Base-by-base conservation (phyloP, 2,797 vertebrate species). In the Rhinophrynus dorsalis region DNA sequence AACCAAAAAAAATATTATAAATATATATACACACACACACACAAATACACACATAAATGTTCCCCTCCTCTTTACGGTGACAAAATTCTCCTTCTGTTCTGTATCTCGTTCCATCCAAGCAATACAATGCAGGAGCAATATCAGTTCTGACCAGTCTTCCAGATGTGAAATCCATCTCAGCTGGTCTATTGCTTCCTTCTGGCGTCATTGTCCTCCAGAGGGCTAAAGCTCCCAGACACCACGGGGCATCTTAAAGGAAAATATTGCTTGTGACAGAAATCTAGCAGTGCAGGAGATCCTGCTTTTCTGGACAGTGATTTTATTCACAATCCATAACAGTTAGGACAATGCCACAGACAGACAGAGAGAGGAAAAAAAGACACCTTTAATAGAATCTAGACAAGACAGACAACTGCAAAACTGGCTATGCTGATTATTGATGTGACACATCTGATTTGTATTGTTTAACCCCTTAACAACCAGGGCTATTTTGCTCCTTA, bases 181-280 rank as follows among this genome's bases (percentile, higher is more conserved):
- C 47, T 75, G 45, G 65, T 15, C 33, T 72, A 73, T n/a, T 26
- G 23, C 26, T 72, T 64, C 69, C 69, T 72, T 72, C 69, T 72
- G 69, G 69, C 69, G 61, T 72, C 69, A 72, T 30, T 64, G 60
- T 56, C 45, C 61, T 59, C 69, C 26, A 30, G 69, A 64, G 69
- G 69, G 61, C 63, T 72, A 71, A 2, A 0, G 1, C 50, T 0
- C 0, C 38, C 29, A 54, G 60, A 52, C 69, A 72, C 69, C 69
- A 72, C 61, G 30, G 61, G 69, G 69, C 69, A 72, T 65, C 69
- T 59, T 38, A 72, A 65, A 72, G 37, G 42, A 51, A 24, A 59
- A 72, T 58, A 72, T 72, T 72, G 55, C 57, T 72, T 72, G 42
- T 72, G 69, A 72, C 69, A 72, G 69, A 65, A 66, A 32, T 33